Evolutionary conservation across 2,797 vertebrate genomes (phyloP).

Genomic region (Spinibarbus caldwelli): DNA sequence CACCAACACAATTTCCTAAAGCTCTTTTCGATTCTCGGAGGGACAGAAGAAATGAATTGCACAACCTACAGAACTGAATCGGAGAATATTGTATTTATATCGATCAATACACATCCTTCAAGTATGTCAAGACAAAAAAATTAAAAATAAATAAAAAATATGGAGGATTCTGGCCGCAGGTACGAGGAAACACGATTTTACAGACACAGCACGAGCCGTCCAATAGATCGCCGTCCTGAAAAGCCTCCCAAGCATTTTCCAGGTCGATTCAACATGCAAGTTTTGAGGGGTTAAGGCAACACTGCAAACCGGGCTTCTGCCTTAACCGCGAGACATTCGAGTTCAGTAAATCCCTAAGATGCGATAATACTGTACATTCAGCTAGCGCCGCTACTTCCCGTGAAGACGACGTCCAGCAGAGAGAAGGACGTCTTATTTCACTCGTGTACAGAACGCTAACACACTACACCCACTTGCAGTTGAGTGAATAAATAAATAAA

Average conservation of each 20-base stretch:
- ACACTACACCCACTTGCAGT: conserved; percentile 55
- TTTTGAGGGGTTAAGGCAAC: conserved; percentile 58
- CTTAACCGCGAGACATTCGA: conserved; percentile 55
- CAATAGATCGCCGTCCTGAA: conserved; percentile 11
- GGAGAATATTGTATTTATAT: conserved; percentile 48
- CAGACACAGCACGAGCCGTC: conserved; percentile 28
- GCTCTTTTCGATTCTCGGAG: conserved; percentile 55
- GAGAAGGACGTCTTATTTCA: conserved; percentile 20
- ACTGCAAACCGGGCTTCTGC: conserved; percentile 52
- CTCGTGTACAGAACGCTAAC: conserved; percentile 38
- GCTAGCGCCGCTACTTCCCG: conserved; percentile 42
- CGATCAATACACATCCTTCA: conserved; percentile 61
- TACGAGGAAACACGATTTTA: conserved; percentile 46
- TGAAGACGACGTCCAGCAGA: not conserved
- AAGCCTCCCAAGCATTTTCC: conserved; percentile 7
- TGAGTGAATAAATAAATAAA: conserved; percentile 67
- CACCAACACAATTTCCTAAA: conserved; percentile 60
- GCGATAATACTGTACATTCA: conserved; percentile 66
- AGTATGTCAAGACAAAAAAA: conserved; percentile 57
- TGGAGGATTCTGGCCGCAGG: conserved; percentile 44
- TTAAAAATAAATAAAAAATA: too few species aligned
- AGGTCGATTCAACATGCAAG: conserved; percentile 52
- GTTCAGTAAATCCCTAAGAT: conserved; percentile 51
- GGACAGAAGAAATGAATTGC: conserved; percentile 58
- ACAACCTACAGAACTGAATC: conserved; percentile 58